Evolutionary conservation across 1,140 invertebrate genomes (phyloP), one percentile per base, ranked within the genome.

Genomic region (Vanessa atalanta): DNA sequence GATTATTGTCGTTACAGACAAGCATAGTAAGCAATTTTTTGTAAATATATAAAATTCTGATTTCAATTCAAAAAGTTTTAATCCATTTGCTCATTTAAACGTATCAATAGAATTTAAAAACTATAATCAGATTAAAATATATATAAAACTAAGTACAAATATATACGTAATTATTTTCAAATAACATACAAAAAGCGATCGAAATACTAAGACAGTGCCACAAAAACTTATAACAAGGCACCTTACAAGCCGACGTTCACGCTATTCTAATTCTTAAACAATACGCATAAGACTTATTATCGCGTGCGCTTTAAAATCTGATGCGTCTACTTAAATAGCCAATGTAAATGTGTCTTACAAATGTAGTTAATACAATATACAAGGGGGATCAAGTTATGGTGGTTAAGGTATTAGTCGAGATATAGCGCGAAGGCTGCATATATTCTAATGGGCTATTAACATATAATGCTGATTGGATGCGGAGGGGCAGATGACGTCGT

Each of bases 361-460:
- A 72, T 68, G 57, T 77, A 78, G 74, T 64, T 65, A 75, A 48
- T 70, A 73, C 73, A 77, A 79, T 81, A 70, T 48, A 70, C 16
- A 67, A 53, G 61, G 64, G 37, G 69, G 79, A 63, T 85, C 86
- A 79, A 47, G 63, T 80, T 80, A 78, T 68, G 63, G 47, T 83
- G 84, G 88, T 71, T 70, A 65, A 57, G 68, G 15, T 77, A 75
- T 57, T 5, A 13, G 78, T 76, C 61, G 72, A 80, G 85, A 85
- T 86, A 80, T 84, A 80, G 83, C 81, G 86, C 82, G 86, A 87
- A 87, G 82, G 77, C 81, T 79, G 81, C 82, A 84, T 88, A 86
- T 88, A 92, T 92, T 93, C 90, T 93, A 93, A 93, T 93, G 88
- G 89, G 84, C 87, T 90, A 93, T 93, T 93, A 92, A 92, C 91